Conservation (phyloP, 2,888 invertebrate species). For the Bedellia somnulentella region DNA sequence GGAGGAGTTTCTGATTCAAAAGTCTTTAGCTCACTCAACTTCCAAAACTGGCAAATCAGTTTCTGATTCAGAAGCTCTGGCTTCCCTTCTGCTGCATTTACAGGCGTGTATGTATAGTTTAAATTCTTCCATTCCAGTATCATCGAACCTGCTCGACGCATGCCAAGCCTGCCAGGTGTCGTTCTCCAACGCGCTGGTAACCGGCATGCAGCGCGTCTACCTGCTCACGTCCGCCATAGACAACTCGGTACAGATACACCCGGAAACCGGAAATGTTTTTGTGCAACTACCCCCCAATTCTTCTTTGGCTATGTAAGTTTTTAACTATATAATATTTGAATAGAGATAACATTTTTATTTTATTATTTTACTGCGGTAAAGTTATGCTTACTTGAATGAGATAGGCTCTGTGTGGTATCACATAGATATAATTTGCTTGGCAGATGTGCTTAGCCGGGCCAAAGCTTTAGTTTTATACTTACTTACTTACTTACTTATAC, state of each 20-base stretch:
- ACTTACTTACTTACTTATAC: too few species aligned
- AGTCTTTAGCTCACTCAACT: neutral
- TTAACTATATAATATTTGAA: neutral
- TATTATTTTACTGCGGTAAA: too few species aligned
- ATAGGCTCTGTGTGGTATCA: too few species aligned
- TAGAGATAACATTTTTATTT: too few species aligned
- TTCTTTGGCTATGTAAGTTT: constrained; percentile 23
- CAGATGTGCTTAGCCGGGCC: too few species aligned
- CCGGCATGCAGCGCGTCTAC: constrained; percentile 59
- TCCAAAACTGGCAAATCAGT: neutral
- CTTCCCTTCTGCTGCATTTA: neutral
- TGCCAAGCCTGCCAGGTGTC: constrained; percentile 39
- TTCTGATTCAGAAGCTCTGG: too few species aligned
- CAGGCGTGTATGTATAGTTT: neutral
- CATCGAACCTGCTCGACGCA: constrained; percentile 44
- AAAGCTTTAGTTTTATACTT: too few species aligned
- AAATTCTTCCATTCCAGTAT: constrained; percentile 22
- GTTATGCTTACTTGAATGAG: too few species aligned
- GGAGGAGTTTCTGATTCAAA: too few species aligned
- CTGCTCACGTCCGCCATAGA: constrained; percentile 57
- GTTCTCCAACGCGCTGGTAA: constrained; percentile 38
- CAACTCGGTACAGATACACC: constrained; percentile 26
- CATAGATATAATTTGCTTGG: too few species aligned
- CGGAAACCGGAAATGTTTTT: constrained; percentile 31
- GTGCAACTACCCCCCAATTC: constrained; percentile 14